A percentile compares a stretch with the other conserved stretches of the same genome.
These are phyloP conservation scores for Enteromius unitaeniatus DNA, from an alignment of 2,797 vertebrate species.

Conservation along the genomic window DNA sequence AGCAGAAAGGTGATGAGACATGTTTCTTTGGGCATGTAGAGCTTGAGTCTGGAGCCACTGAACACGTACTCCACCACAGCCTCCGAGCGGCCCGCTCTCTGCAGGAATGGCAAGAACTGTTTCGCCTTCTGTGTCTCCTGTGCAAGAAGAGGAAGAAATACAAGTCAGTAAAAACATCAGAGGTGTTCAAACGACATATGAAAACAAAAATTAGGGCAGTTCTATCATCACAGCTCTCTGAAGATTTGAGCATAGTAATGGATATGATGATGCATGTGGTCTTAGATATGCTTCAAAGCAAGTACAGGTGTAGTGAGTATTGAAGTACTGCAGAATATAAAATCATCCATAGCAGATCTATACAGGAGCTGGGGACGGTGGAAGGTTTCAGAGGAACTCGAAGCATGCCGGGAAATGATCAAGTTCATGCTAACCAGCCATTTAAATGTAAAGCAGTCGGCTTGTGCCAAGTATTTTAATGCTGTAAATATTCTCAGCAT, in stretches of 20 bases:
- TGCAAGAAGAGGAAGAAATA: neutral
- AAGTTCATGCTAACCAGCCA: neutral
- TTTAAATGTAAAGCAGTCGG: neutral
- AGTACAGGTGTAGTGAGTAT: neutral
- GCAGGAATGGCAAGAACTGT: conserved; percentile 96
- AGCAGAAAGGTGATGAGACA: conserved; percentile 98
- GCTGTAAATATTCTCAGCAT: neutral
- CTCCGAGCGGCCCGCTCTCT: conserved; percentile 94
- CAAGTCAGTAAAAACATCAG: neutral
- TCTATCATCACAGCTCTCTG: neutral
- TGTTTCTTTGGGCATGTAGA: conserved; percentile 98
- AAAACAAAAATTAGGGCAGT: neutral
- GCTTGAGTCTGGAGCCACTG: conserved; percentile 95
- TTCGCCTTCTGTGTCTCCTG: conserved; percentile 98
- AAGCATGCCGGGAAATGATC: neutral
- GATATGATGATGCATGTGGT: neutral
- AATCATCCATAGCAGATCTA: neutral
- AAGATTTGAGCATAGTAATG: neutral
- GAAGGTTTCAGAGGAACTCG: neutral
- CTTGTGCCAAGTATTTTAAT: neutral
- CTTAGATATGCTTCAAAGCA: neutral
- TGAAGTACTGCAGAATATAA: neutral
- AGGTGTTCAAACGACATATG: neutral
- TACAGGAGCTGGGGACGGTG: neutral
- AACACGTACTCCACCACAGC: conserved; percentile 97